Percentiles rank a stretch among this genome's conserved stretches.
phyloP scores from a whole-genome alignment of 2,797 vertebrate genomes.

The Taenioides sp. region DNA sequence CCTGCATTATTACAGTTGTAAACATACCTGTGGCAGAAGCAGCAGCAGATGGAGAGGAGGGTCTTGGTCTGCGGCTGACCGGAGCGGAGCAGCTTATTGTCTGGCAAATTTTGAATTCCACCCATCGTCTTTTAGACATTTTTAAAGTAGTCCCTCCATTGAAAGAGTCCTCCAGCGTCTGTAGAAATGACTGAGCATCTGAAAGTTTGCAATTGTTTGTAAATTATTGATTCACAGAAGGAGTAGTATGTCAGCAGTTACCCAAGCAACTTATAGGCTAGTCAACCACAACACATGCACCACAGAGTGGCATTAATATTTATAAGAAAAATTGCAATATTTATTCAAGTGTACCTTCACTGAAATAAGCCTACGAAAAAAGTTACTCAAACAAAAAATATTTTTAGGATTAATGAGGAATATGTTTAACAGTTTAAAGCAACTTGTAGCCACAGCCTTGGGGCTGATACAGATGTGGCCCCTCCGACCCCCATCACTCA shows the following conservation, averaged over 20 bases:
- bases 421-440: too few relatives aligned
- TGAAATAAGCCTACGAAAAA: background rate
- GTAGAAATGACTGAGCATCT: slow-evolving; percentile 53
- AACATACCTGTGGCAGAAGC: slow-evolving; percentile 70
- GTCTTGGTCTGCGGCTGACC: slow-evolving; percentile 72
- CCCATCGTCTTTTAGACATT: slow-evolving; percentile 85
- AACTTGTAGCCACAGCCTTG: background rate
- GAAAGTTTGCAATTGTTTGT: slow-evolving; percentile 71
- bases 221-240: slow-evolving; percentile 86
- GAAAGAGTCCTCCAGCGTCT: slow-evolving; percentile 33
- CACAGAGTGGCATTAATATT: slow-evolving; percentile 22
- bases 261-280: slow-evolving; percentile 67
- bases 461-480: background rate
- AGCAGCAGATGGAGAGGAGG: slow-evolving; percentile 57
- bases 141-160: slow-evolving; percentile 43
- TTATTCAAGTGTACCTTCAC: background rate
- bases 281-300: slow-evolving; percentile 31
- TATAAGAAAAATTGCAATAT: slow-evolving; percentile 22
- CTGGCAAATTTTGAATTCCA: slow-evolving; percentile 86
- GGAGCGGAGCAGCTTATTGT: slow-evolving; percentile 84
- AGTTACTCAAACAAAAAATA: too few relatives aligned
- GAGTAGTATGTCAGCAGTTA: slow-evolving; percentile 80
- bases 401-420: too few relatives aligned
- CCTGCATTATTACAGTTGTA: background rate
- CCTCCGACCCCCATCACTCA: background rate